Evolutionary conservation across 1,140 invertebrate genomes (phyloP), one percentile per base, ranked within the genome.

Genomic region (Zaprionus inermis): DNA sequence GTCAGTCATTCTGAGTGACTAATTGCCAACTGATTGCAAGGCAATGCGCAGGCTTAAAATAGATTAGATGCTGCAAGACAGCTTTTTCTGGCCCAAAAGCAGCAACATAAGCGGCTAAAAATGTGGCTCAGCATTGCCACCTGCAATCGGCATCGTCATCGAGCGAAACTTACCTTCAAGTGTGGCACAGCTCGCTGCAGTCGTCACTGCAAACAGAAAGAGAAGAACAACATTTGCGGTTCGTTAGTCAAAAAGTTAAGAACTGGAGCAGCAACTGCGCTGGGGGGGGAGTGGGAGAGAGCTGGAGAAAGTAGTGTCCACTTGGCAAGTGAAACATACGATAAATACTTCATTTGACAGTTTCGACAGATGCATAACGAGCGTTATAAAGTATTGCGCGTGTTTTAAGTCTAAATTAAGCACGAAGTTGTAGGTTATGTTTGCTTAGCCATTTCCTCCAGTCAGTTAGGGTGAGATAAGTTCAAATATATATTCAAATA

Each of bases 11-110:
- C 75, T 76, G 76, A 86, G 83, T 79, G 79, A 83, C 83, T 86
- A 88, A 86, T 86, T 86, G 83, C 79, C 72, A 56, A 71, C 54
- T 72, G 79, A 88, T 83, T 82, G 79, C 82, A 57, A 51, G 44
- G 58, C 60, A 52, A 86, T 59, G 70, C 18, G 51, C 57, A 46
- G 22, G 55, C 72, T 81, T 85, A 85, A 85, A 88, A 86, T 88
- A 86, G 60, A 63, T 74, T 74, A 74, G 71, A 72, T 60, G 71
- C 67, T 18, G 55, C 49, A 32, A 24, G n/a, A 24, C 38, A 61
- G 46, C 18, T 22, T 22, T 22, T 49, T 49, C 44, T 49, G 20
- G 18, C 44, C 44, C 12, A 49, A 49, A 49, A 49, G 1, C 5
- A 54, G n/a, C n/a, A n/a, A n/a, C n/a, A n/a, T n/a, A n/a, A n/a